Conservation (phyloP, 2,113 vertebrate species). For the Cynoglossus semilaevis region DNA sequence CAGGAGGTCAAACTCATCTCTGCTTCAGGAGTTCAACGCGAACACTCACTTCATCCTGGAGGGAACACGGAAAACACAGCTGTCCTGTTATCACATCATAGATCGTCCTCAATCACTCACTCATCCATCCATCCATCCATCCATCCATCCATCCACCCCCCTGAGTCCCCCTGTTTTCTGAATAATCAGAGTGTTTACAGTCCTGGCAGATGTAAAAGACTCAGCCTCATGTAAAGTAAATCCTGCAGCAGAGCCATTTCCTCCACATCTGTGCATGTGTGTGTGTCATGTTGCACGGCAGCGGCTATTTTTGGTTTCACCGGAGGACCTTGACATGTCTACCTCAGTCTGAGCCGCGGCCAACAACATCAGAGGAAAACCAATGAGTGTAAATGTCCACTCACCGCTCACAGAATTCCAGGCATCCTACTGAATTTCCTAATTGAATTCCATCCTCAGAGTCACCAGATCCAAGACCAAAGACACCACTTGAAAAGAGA, state of each 20-base stretch:
- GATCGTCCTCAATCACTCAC: too few species aligned
- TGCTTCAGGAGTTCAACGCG: conserved; percentile 71
- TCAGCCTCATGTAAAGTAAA: conserved; percentile 1
- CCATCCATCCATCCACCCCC: not conserved
- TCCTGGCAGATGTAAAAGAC: not conserved
- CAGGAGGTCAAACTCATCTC: conserved; percentile 98
- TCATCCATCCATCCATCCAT: not conserved
- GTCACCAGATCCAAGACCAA: conserved; percentile 6
- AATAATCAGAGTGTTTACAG: too few species aligned
- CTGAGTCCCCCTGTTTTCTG: too few species aligned
- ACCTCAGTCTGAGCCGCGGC: not conserved
- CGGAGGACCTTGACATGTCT: conserved; percentile 16
- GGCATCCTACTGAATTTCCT: conserved; percentile 25
- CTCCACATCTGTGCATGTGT: conserved; percentile 5
- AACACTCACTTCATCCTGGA: conserved; percentile 80
- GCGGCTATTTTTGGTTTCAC: conserved; percentile 37
- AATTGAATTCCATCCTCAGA: conserved; percentile 16
- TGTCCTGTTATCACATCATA: too few species aligned
- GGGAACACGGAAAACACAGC: conserved; percentile 6
- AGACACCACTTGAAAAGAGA: not conserved
- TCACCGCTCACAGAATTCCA: conserved; percentile 18
- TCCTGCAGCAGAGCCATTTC: conserved; percentile 3
- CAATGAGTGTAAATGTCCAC: conserved; percentile 3
- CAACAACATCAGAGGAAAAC: conserved; percentile 16
- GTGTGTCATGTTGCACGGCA: conserved; percentile 7